Conservation (phyloP, 2,888 invertebrate species). For the Dynastes grantii region DNA sequence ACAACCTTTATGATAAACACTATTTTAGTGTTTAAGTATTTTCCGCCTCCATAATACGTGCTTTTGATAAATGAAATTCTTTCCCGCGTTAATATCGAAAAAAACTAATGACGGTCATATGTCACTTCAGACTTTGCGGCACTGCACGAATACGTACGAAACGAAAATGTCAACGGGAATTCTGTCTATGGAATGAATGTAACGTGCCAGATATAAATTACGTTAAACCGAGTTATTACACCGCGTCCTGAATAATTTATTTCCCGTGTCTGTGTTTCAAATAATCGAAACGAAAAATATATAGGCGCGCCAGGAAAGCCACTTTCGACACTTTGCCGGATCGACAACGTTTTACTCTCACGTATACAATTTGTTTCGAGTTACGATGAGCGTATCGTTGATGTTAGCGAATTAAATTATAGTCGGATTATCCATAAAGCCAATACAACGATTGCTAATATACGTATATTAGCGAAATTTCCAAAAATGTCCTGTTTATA, state of each 20-base stretch:
- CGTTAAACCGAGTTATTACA: conserved; percentile 41
- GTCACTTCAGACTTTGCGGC: conserved; percentile 32
- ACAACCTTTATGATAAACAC: no score
- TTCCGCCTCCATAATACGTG: not conserved
- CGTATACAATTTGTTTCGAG: not conserved
- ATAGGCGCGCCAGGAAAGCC: not conserved
- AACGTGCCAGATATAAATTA: conserved; percentile 40
- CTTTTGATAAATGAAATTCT: conserved; percentile 27
- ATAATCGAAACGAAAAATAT: not conserved
- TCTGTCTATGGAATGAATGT: conserved; percentile 32
- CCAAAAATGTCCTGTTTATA: no score
- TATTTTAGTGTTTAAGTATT: not conserved
- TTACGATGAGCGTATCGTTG: not conserved
- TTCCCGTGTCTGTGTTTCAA: conserved; percentile 23
- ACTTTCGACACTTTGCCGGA: conserved; percentile 24
- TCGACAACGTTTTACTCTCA: not conserved
- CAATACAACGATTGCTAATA: not conserved
- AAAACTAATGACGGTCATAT: conserved; percentile 26
- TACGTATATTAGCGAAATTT: no score
- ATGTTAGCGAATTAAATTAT: conserved; percentile 19
- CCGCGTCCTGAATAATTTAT: conserved; percentile 35
- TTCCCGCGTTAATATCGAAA: conserved; percentile 28
- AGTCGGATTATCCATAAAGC: not conserved
- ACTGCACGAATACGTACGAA: conserved; percentile 27
- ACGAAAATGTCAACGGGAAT: conserved; percentile 36